Evolutionary conservation across 1,140 invertebrate genomes (phyloP).

Genomic region (Anoplophora glabripennis): DNA sequence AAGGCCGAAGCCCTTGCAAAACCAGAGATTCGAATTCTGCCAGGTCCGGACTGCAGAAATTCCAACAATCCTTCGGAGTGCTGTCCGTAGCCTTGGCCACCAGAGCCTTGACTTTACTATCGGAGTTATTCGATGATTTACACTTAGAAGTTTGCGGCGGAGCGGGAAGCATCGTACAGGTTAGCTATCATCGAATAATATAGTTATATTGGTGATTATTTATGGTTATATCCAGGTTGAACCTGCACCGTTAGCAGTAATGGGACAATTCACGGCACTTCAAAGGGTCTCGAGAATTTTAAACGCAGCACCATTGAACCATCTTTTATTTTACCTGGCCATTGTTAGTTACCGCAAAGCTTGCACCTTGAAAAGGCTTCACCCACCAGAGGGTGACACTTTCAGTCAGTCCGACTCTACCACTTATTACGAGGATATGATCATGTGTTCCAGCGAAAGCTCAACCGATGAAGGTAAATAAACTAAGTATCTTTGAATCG

Average conservation of each 20-base stretch:
- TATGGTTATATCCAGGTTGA: conserved; percentile 42
- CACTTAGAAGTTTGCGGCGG: conserved; percentile 54
- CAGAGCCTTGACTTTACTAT: conserved; percentile 67
- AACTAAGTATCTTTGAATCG: not conserved
- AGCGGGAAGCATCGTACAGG: conserved; percentile 33
- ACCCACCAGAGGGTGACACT: conserved; percentile 72
- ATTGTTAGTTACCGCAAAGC: conserved; percentile 88
- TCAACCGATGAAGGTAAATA: conserved; percentile 70
- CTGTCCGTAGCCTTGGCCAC: conserved; percentile 76
- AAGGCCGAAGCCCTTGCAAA: conserved; percentile 65
- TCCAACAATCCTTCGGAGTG: conserved; percentile 77
- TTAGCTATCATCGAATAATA: conserved; percentile 2
- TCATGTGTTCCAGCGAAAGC: conserved; percentile 84
- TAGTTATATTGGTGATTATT: too few relatives aligned
- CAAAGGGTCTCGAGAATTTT: conserved; percentile 67
- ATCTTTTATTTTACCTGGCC: conserved; percentile 82
- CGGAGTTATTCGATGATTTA: conserved; percentile 65
- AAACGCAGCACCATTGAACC: conserved; percentile 64
- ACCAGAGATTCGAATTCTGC: conserved; percentile 56
- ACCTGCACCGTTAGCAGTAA: conserved; percentile 58
- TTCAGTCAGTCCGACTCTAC: conserved; percentile 87
- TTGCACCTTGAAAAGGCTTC: conserved; percentile 76
- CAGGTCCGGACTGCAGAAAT: conserved; percentile 45
- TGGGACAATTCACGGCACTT: conserved; percentile 61
- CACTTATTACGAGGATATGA: conserved; percentile 89